Base-by-base conservation (phyloP, 2,888 invertebrate genomes). In the Synanthedon andrenaeformis region DNA sequence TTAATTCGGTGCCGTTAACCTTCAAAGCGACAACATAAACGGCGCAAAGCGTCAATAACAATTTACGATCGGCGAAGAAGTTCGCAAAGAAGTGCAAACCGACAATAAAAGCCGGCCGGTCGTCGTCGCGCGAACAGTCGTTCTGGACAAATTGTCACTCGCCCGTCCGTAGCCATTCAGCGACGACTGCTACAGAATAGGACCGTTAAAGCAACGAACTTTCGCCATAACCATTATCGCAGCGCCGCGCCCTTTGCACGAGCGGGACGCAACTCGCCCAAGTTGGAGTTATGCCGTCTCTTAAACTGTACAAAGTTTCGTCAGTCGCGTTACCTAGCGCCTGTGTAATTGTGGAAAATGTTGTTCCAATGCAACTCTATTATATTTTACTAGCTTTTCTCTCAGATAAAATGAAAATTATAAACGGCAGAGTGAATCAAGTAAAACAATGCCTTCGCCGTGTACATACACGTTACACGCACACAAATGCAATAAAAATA, bases 151-250 rank as follows among this genome's bases (percentile, higher is more conserved):
- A 75, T 77, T 74, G 75, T 72, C 75, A 67, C 64, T 56, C 53
- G 50, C 58, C 56, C 59, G 61, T 59, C 58, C 57, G 58, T 58
- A 55, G 56, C 55, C 60, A 59, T 59, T 59, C 55, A 58, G 65
- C 64, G 62, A 61, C 35, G 64, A 60, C 54, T 60, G 62, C 61
- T 64, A 63, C 67, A 61, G 73, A 68, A 69, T 69, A 69, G 67
- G 66, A 65, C 72, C 66, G 73, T 75, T 72, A 69, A 69, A 69
- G 74, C 69, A 72, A 69, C 64, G 66, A 85, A 87, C 76, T 86
- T 86, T 76, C 52, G 64, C 79, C 78, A 85, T 87, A 84, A 86
- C 81, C 85, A 83, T 83, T 83, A 82, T 80, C 82, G 71, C 78
- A 69, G 76, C 64, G 64, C 70, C 75, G 75, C 78, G 80, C 74